Evolutionary conservation across 2,888 invertebrate species (phyloP), one percentile per base, ranked within the genome.

Genomic region (Ellobium chinense): DNA sequence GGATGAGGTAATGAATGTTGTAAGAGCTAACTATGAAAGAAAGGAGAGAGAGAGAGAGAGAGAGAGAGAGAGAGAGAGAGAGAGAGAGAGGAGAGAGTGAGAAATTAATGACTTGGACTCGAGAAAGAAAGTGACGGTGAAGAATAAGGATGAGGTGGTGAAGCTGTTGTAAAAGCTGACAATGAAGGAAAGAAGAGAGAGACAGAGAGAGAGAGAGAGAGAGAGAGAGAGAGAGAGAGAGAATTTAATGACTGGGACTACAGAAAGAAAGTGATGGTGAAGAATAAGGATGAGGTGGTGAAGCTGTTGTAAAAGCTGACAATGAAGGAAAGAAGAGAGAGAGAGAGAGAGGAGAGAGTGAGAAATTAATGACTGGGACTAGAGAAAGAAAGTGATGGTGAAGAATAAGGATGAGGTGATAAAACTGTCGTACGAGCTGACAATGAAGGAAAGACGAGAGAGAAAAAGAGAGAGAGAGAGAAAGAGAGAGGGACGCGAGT

Each of bases 21-120:
- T n/a, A n/a, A n/a, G n/a, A n/a, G 46, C 18, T 46, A 46, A 68
- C n/a, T 18, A 5, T 21, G 36, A n/a, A n/a, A n/a, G 36, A 37
- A 72, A 37, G 54, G 27, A 72, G 27, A 72, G 27, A 72, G 31
- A 54, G 54, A 46, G 29, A 54, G 31, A 72, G 72, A 46, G 31
- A 66, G 46, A 54, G 65, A 76, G 65, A 66, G 66, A 62, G 18
- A 60, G 62, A 36, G 62, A 60, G 62, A 62, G 46, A 2, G 9
- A 29, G 14, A 39, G 24, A n/a, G 68, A 27, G 58, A 36, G 36
- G 58, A 36, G 68, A 54, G 68, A 39, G 68, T 24, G 36, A 68
- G 36, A n/a, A n/a, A n/a, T n/a, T n/a, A n/a, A n/a, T n/a, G n/a
- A n/a, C n/a, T n/a, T n/a, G n/a, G n/a, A n/a, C n/a, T n/a, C n/a